Evolutionary conservation across 2,888 invertebrate species (phyloP), one percentile per base, ranked within the genome.

Genomic region (Ochropacha duplaris): DNA sequence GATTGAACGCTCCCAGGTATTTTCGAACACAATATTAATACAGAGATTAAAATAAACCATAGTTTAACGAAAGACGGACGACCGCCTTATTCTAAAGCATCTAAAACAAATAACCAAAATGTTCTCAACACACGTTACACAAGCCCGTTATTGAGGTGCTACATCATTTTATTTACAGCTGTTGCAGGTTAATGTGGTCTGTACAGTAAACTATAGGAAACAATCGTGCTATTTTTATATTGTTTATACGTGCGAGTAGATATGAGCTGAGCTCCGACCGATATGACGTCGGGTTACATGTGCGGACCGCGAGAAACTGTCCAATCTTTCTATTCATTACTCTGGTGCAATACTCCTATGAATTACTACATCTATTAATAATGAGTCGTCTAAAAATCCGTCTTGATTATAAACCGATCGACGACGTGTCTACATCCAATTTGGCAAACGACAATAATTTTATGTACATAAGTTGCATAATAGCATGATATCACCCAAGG

Each of bases 1-100:
- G 92, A 92, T 92, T 90, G 89, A 92, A 88, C 82, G 84, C 83
- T 78, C 79, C 66, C 89, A 86, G 90, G 85, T 91, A 91, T 90
- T 90, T 83, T 83, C 78, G 81, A 79, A 76, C 79, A 77, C 74
- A 84, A 85, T 90, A 89, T 90, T 90, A 90, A 90, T 88, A 79
- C 79, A 71, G 70, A 75, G 88, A 85, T 88, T 87, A 88, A 91
- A 90, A 89, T 91, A 91, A 87, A 88, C 80, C 75, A 74, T 68
- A 76, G 73, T 61, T 67, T 76, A 86, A 81, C 83, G 86, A 84
- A 87, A 89, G 89, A 90, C 85, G 86, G 77, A 88, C 84, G 84
- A 83, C 75, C 81, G 70, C 78, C 82, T 75, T 73, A 78, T 78
- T 77, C 76, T 60, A 71, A 74, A 78, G 73, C 78, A 76, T 68